Evolutionary conservation across 2,113 vertebrate genomes (phyloP).

Genomic region (Strix uralensis): DNA sequence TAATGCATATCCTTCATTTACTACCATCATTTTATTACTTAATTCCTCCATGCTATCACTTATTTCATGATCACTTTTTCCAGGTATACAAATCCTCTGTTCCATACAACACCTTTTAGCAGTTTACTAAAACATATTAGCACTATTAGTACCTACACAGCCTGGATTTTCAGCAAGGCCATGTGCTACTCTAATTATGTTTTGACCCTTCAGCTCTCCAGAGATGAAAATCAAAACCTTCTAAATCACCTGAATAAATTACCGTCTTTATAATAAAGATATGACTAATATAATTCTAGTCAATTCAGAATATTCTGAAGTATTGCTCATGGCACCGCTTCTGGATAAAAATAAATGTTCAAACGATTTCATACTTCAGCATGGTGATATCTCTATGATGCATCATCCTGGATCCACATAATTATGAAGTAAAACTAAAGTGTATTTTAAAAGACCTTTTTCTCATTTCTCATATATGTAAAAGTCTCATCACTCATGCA

Average conservation of each 20-base stretch:
- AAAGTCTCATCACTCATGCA: constrained; percentile 6
- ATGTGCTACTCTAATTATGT: background rate
- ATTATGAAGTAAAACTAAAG: constrained; percentile 15
- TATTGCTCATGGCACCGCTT: background rate
- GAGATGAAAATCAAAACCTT: constrained; percentile 18
- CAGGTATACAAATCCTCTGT: background rate
- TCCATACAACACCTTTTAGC: background rate
- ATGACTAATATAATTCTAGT: constrained; percentile 25
- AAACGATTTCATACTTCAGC: constrained; percentile 8
- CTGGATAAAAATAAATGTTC: constrained; percentile 42
- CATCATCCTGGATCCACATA: background rate
- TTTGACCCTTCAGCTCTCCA: constrained; percentile 25
- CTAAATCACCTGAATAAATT: constrained; percentile 9
- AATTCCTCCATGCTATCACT: background rate
- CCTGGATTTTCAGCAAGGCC: background rate
- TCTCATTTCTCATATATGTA: background rate
- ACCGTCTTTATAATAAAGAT: background rate
- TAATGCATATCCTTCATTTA: background rate
- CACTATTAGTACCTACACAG: background rate
- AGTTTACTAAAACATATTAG: background rate
- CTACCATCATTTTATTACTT: background rate
- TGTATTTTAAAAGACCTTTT: constrained; percentile 23
- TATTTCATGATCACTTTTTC: background rate
- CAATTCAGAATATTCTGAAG: background rate
- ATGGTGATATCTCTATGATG: background rate